Base-by-base conservation (phyloP, 2,797 vertebrate genomes). In the Neomorphus geoffroyi region DNA sequence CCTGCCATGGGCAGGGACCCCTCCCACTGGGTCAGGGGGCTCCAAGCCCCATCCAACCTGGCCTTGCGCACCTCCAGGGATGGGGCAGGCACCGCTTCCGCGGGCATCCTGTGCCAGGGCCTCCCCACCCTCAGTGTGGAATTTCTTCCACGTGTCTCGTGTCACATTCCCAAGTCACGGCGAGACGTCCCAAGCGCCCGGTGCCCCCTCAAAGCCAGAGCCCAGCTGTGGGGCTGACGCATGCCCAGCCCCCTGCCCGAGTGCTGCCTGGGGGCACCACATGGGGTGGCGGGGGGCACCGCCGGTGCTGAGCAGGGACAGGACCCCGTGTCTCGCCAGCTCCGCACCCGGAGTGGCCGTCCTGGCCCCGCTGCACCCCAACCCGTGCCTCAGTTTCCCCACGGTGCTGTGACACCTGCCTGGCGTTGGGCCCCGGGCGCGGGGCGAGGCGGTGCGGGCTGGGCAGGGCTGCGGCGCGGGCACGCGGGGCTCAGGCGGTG, bases 391-490 rank as follows among this genome's bases (percentile, higher is more conserved):
- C 70, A 33, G 84, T 90, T 88, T 69, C 80, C 93, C 83, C 72
- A 0, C 4, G 18, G 2, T 2, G 1, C 17, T 0, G 22, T 1
- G 50, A 5, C 84, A 93, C 93, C 39, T 90, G 86, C 95, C 95
- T 93, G 35, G 87, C 37, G 18, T 72, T 1, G 84, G 15, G 93
- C 93, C 93, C 95, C 93, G 4, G 51, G 92, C 9, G 24, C 2
- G 92, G 93, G 95, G 90, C 95, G 35, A 50, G 9, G 58, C 2
- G 30, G 57, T 13, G 75, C 67, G 22, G 94, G 95, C 92, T 92
- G 80, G 83, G 92, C 95, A 84, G 92, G 95, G 93, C 86, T 50
- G 95, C 94, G 88, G 85, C 23, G 24, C 54, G 3, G 92, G 24
- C 28, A 41, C 48, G 13, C 28, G 82, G 12, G 57, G 32, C 86